Conservation (phyloP, 2,113 vertebrate genomes). For the Mystacornis crossleyi region DNA sequence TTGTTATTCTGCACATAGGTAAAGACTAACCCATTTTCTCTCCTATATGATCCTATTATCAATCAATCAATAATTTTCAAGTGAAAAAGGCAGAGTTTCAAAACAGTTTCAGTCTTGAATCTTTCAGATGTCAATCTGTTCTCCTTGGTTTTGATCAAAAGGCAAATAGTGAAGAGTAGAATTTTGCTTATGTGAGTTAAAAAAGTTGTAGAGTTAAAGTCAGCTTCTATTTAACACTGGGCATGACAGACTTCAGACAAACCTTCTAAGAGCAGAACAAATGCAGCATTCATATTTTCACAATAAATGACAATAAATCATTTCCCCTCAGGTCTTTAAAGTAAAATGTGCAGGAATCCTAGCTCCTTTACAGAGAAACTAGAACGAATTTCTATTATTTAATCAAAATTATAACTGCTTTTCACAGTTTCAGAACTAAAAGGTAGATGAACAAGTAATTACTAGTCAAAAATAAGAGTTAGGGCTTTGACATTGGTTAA, state of each 20-base stretch:
- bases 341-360: neutral
- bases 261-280: neutral
- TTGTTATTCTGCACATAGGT: conserved; percentile 22
- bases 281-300: neutral
- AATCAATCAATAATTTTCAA: conserved; percentile 29
- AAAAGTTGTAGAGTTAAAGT: neutral
- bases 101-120: neutral
- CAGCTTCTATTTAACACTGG: neutral
- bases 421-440: neutral
- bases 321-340: neutral
- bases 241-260: neutral
- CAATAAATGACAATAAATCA: neutral
- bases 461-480: neutral
- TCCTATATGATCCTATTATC: neutral
- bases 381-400: neutral
- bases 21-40: neutral
- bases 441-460: neutral
- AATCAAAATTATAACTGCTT: neutral
- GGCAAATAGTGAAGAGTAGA: neutral
- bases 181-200: neutral
- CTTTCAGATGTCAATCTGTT: neutral
- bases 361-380: neutral
- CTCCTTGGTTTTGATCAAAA: neutral
- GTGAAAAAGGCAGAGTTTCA: neutral
- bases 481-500: neutral